phyloP scores from a whole-genome alignment of 2,797 vertebrate species.

The Bryconaethiops microstoma region DNA sequence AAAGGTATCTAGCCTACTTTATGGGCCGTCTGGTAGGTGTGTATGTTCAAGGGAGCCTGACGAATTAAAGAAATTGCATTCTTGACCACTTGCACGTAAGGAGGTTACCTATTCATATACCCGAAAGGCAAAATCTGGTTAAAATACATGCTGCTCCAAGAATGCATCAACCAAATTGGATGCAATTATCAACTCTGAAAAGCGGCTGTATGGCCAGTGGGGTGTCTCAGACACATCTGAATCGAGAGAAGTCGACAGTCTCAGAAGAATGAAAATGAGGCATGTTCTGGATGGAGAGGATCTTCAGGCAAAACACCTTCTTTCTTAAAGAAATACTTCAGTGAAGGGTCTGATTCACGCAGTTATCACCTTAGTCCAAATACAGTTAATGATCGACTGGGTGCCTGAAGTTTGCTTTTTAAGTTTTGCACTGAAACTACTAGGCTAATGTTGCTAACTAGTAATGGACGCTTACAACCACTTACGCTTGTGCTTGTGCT shows the following conservation, averaged over 20 bases:
- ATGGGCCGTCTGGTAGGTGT: neutral
- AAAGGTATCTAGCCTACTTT: neutral
- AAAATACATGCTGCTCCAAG: conserved; percentile 12
- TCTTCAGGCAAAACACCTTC: neutral
- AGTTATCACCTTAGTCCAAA: neutral
- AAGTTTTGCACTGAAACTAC: neutral
- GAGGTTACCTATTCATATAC: neutral
- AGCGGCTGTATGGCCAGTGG: neutral
- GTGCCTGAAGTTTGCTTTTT: neutral
- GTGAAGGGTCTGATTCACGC: neutral
- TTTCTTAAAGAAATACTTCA: neutral
- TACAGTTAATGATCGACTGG: neutral
- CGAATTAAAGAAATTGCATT: neutral
- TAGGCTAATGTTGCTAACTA: too few relatives aligned
- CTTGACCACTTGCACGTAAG: neutral
- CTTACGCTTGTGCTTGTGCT: too few relatives aligned
- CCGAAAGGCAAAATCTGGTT: neutral
- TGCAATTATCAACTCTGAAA: conserved; percentile 11
- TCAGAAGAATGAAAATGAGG: neutral
- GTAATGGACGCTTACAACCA: too few relatives aligned
- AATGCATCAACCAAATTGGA: conserved; percentile 2
- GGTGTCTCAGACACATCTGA: neutral
- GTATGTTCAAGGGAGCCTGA: neutral
- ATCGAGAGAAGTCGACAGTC: neutral
- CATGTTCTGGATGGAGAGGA: neutral